Base-by-base conservation (phyloP, 2,888 invertebrate genomes). In the Pinctada fucata region DNA sequence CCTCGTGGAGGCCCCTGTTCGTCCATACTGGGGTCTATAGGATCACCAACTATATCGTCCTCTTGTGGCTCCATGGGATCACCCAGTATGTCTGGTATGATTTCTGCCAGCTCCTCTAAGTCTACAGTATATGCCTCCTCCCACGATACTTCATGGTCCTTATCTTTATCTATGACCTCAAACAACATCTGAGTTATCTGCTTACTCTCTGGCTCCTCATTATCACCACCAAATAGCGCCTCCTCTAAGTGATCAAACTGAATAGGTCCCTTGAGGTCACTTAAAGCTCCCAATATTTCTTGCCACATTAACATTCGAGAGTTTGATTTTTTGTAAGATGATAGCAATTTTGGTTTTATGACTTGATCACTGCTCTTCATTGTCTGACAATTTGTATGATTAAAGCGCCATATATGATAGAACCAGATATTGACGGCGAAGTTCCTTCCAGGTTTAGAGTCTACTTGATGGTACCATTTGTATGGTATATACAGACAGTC, bases 401-500 rank as follows among this genome's bases (percentile, higher is more conserved):
- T 84, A 64, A 88, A 87, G 86, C 86, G 86, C 78, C 83, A 79
- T 45, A 85, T 82, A 77, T 88, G 88, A 2, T 83, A 78, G 50
- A 88, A 89, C 89, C 89, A 90, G 69, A 87, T 72, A 78, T 89
- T 89, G 2, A 88, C 76, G 2, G 89, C 90, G 63, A 90, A 71
- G 71, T 87, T 90, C 64, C 90, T 79, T 6, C 85, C 85, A 4
- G 82, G 81, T n/a, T 67, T 76, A 1, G 90, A 88, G 31, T 79
- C 76, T 8, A 90, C 84, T 51, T 88, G 84, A 76, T 90, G 90
- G 72, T 87, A 86, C 88, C 88, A 89, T 31, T 86, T 82, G 65
- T 84, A 81, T 8, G 91, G 91, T 72, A 91, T 90, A 76, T 81
- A 90, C 8, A 90, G 76, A 82, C 91, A 91, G 83, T 91, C 91